phyloP scores from a whole-genome alignment of 2,888 invertebrate species.

The Aleiodes leptofemur region DNA sequence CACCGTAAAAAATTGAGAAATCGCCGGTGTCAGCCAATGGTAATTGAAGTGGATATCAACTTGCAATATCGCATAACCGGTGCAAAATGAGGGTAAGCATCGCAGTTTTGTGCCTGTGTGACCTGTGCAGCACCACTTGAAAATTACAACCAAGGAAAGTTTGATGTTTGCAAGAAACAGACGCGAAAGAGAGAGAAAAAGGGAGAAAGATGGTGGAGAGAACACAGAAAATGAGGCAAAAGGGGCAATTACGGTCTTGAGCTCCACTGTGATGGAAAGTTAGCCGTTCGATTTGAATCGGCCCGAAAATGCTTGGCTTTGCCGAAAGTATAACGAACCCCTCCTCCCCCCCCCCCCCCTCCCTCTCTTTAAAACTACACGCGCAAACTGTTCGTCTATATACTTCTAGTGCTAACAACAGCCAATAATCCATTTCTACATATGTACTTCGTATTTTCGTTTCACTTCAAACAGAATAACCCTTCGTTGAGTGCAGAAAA shows the following conservation, averaged over 20 bases:
- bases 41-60: conserved; percentile 35
- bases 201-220: not conserved
- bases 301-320: not conserved
- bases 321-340: not conserved
- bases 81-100: conserved; percentile 37
- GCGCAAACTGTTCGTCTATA: not conserved
- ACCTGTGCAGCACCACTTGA: conserved; percentile 15
- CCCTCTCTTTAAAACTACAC: not conserved
- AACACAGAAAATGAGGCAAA: too few relatives aligned
- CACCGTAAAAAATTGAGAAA: conserved; percentile 14
- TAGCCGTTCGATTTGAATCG: conserved; percentile 23
- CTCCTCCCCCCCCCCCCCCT: too few relatives aligned
- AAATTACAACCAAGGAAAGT: conserved; percentile 34
- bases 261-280: not conserved
- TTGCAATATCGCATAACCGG: not conserved
- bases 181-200: not conserved
- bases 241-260: conserved; percentile 6
- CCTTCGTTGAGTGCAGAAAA: too few relatives aligned
- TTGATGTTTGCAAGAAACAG: conserved; percentile 22
- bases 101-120: not conserved
- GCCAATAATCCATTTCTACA: too few relatives aligned
- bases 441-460: too few relatives aligned
- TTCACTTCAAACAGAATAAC: too few relatives aligned
- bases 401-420: not conserved
- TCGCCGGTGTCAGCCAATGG: conserved; percentile 3